These are phyloP conservation scores for Frankliniella intonsa DNA, from an alignment of 2,888 invertebrate species.

Conservation along the genomic window DNA sequence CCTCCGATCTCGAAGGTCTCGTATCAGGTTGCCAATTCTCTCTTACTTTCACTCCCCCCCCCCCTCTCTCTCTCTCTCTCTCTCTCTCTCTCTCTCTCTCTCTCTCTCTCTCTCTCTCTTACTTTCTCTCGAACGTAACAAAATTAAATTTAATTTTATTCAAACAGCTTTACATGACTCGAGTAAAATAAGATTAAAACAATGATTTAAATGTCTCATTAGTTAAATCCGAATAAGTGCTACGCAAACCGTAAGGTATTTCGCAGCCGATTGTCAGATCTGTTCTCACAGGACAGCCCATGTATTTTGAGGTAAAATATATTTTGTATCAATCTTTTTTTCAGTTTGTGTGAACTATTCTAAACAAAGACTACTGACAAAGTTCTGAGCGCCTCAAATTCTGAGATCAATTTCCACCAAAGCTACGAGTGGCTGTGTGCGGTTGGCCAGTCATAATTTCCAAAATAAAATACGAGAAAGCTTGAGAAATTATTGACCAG, in stretches of 20 bases:
- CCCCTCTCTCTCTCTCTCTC: no score
- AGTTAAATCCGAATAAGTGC: conserved; percentile 2
- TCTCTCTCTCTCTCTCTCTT: neutral
- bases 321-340: conserved; percentile 16
- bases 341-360: conserved; percentile 18
- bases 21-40: no score
- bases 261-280: conserved; percentile 21
- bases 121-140: neutral
- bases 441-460: conserved; percentile 1
- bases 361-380: conserved; percentile 9
- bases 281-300: conserved; percentile 13
- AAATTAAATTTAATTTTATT: conserved; percentile 9
- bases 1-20: no score
- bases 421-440: neutral
- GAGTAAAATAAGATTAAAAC: neutral
- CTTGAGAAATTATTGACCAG: neutral
- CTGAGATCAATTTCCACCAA: neutral
- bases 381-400: neutral
- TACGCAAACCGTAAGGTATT: neutral
- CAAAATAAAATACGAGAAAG: neutral
- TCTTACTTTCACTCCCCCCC: no score
- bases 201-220: neutral
- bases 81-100: neutral
- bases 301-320: neutral
- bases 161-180: neutral